Conservation (phyloP, 2,888 invertebrate species). For the Tiliacea aurago region DNA sequence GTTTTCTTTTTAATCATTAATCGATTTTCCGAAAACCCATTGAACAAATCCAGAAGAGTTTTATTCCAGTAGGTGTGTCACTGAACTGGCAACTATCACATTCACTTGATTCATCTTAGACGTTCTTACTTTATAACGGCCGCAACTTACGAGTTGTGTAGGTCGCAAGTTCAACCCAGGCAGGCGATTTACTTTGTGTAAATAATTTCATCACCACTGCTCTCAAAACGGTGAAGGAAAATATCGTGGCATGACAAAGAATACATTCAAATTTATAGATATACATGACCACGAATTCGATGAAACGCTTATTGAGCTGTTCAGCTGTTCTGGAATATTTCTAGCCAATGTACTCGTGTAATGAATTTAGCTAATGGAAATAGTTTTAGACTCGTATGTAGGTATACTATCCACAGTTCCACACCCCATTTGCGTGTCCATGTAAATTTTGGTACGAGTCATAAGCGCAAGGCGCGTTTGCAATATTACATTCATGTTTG, state of each 20-base stretch:
- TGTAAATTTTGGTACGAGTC: conserved; percentile 8
- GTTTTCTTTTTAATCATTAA: background rate
- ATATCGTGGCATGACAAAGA: no score
- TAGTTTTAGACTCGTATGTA: conserved; percentile 28
- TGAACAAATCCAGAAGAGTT: background rate
- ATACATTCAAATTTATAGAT: background rate
- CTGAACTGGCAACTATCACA: no score
- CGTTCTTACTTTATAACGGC: no score
- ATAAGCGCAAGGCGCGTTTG: background rate
- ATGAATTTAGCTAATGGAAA: conserved; percentile 57
- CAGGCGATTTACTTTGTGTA: no score
- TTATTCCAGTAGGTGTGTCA: no score
- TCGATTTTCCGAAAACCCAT: background rate
- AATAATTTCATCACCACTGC: no score
- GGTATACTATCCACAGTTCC: conserved; percentile 30
- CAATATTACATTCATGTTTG: background rate
- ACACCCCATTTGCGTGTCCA: conserved; percentile 56
- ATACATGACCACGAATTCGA: conserved; percentile 13
- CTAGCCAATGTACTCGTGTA: conserved; percentile 1
- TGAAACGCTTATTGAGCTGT: conserved; percentile 13
- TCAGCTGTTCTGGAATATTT: conserved; percentile 22
- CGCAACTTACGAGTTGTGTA: no score
- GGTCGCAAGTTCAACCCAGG: no score
- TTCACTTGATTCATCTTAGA: no score
- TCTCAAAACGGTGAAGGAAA: no score